Conservation (phyloP, 1,140 invertebrate species). For the Hetaerina americana region DNA sequence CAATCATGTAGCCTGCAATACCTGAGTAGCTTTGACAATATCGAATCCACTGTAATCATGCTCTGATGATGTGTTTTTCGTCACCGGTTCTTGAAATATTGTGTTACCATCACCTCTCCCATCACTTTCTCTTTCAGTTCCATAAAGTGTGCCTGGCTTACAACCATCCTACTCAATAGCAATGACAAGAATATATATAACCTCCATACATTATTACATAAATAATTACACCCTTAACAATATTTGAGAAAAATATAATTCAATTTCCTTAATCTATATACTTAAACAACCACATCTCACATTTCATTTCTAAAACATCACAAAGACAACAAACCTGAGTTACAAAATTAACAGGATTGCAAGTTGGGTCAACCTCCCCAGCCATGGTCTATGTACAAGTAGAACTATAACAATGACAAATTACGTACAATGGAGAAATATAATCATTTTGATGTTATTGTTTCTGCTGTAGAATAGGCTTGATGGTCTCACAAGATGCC, state of each 20-base stretch:
- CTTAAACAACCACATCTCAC: too few relatives aligned
- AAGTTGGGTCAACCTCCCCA: background rate
- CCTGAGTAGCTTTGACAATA: constrained; percentile 87
- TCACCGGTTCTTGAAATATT: constrained; percentile 29
- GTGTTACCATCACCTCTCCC: constrained; percentile 26
- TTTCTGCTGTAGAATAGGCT: background rate
- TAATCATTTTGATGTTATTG: background rate
- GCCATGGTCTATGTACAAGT: too few relatives aligned
- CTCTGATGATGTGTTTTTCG: constrained; percentile 28
- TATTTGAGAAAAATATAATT: too few relatives aligned
- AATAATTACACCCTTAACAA: too few relatives aligned
- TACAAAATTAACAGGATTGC: background rate
- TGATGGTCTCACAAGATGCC: background rate
- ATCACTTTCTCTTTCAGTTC: constrained; percentile 16
- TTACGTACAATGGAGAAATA: background rate
- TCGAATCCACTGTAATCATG: constrained; percentile 72
- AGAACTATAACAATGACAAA: background rate
- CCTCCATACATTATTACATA: too few relatives aligned
- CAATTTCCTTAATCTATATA: too few relatives aligned
- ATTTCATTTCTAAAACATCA: background rate
- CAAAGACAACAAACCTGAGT: background rate
- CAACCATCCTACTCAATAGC: constrained; percentile 22
- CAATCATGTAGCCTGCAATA: constrained; percentile 3
- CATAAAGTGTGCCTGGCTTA: constrained; percentile 19
- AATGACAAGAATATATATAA: too few relatives aligned